Evolutionary conservation across 1,140 invertebrate genomes (phyloP).

Genomic region (Pachypsylla venusta): DNA sequence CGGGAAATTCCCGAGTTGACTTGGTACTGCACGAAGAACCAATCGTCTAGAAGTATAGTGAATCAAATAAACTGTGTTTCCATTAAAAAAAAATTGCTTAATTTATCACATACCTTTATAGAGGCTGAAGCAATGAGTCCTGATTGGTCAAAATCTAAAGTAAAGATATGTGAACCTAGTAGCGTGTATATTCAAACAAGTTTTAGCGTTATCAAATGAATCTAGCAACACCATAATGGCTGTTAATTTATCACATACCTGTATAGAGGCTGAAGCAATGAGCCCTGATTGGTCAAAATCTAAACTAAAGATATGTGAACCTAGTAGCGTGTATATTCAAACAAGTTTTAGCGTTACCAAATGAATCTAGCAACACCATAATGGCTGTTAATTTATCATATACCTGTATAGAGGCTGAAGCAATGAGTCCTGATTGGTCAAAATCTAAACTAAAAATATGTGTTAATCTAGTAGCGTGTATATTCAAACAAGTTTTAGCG

Average conservation of each 20-base stretch:
- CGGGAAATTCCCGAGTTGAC: no score
- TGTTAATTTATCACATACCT: constrained; percentile 63
- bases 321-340: constrained; percentile 75
- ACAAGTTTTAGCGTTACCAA: constrained; percentile 68
- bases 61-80: no score
- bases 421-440: constrained; percentile 76
- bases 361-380: constrained; percentile 69
- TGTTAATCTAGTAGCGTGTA: constrained; percentile 75
- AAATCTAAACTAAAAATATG: constrained; percentile 81
- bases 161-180: constrained; percentile 78
- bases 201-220: constrained; percentile 73
- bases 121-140: constrained; percentile 77
- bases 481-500: constrained; percentile 60
- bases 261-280: constrained; percentile 72
- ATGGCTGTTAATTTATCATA: constrained; percentile 51
- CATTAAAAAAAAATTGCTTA: no score
- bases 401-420: constrained; percentile 75
- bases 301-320: constrained; percentile 73
- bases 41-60: no score
- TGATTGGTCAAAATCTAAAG: constrained; percentile 81
- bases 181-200: constrained; percentile 66
- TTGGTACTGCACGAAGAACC: no score
- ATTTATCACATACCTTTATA: constrained; percentile 58
- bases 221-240: constrained; percentile 71
- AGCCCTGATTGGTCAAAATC: constrained; percentile 85